Percentiles rank a stretch among this genome's conserved stretches.
Evolutionary conservation across 1,140 invertebrate genomes (phyloP).

Genomic region (Arctopsyche grandis): DNA sequence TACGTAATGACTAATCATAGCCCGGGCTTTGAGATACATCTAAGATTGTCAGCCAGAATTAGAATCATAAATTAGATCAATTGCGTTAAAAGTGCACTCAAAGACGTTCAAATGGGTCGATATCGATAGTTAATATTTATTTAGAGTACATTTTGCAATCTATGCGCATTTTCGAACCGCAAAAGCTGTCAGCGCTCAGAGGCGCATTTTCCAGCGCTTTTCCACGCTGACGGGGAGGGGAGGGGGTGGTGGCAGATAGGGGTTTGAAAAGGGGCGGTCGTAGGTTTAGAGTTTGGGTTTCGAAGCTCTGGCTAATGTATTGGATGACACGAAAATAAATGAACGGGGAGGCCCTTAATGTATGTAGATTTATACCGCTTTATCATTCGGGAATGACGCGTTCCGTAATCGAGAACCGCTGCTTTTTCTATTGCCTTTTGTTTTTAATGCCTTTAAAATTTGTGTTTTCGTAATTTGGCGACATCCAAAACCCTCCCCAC

Average conservation of each 20-base stretch:
- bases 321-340: slow-evolving; percentile 30
- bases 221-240: neutral
- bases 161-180: neutral
- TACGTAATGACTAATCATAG: too few relatives aligned
- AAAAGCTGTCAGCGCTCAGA: neutral
- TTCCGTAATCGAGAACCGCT: slow-evolving; percentile 44
- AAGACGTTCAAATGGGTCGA: neutral
- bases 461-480: slow-evolving; percentile 34
- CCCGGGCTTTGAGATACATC: too few relatives aligned
- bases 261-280: too few relatives aligned
- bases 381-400: slow-evolving; percentile 41
- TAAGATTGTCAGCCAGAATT: too few relatives aligned
- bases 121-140: neutral
- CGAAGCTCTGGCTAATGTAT: slow-evolving; percentile 23
- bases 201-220: slow-evolving; percentile 19
- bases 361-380: slow-evolving; percentile 37
- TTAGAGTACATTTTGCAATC: neutral
- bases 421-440: slow-evolving; percentile 40
- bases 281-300: neutral
- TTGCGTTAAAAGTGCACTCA: too few relatives aligned
- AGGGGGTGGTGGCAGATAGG: too few relatives aligned
- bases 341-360: slow-evolving; percentile 27
- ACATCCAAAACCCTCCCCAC: neutral
- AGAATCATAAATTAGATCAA: too few relatives aligned
- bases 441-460: slow-evolving; percentile 46